phyloP scores from a whole-genome alignment of 2,113 vertebrate species.

The Neolamprologus variostigma region DNA sequence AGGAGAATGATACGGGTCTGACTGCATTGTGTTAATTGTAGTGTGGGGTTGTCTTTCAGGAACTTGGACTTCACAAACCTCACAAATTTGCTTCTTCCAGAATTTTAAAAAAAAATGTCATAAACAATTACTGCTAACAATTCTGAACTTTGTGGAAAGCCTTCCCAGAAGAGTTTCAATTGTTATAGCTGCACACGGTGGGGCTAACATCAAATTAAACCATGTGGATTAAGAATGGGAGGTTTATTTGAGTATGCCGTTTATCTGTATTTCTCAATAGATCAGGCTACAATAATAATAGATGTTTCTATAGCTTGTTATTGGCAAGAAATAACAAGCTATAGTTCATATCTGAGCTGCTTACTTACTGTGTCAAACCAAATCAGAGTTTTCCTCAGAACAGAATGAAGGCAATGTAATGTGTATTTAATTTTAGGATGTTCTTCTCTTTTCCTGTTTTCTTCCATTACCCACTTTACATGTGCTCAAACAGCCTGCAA shows the following conservation, averaged over 20 bases:
- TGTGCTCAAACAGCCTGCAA: not conserved
- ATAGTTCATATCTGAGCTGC: not conserved
- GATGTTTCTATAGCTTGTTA: not conserved
- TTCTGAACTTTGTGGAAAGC: not conserved
- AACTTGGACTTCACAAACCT: not conserved
- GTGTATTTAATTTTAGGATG: not conserved
- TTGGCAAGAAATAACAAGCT: not conserved
- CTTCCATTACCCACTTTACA: not conserved
- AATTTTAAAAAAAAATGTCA: not conserved
- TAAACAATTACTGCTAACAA: not conserved
- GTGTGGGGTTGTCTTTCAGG: not conserved
- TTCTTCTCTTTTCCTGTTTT: not conserved
- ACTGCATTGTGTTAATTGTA: not conserved
- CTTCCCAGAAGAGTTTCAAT: not conserved
- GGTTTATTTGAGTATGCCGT: not conserved
- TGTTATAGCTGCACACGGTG: not conserved
- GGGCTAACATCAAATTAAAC: not conserved
- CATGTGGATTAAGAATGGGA: not conserved
- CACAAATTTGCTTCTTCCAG: not conserved
- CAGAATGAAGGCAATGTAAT: not conserved
- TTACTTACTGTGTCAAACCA: not conserved
- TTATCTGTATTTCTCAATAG: not conserved
- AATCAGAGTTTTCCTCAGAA: not conserved
- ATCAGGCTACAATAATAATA: not conserved
- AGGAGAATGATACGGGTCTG: not conserved